Base-by-base conservation (phyloP, 2,888 invertebrate genomes). In the Ochropleura plecta region DNA sequence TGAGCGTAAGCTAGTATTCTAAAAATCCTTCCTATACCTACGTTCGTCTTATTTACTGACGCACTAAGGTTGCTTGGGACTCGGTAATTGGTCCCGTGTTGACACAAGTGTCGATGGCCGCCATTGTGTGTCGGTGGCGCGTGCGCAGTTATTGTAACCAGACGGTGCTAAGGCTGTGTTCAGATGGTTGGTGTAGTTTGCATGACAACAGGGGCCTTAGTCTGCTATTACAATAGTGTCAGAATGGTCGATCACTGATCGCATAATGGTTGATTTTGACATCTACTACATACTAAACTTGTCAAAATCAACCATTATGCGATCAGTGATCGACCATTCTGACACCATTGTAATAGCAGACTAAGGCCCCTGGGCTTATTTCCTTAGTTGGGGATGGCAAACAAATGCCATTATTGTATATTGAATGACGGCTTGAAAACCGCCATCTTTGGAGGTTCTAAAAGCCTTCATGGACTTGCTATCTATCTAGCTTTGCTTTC, bases 71-170 rank as follows among this genome's bases (percentile, higher is more conserved):
- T 70, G 83, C 71, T 76, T 71, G 69, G 82, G 42, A 62, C 67
- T 70, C 4, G 44, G 57, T 82, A 80, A 76, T 85, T 86, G 71
- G 71, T 73, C 18, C 59, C 40, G 49, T 78, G 70, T 88, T 88
- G 82, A 71, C 68, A 78, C 88, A 88, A 81, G 79, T 88, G 89
- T 70, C 63, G 65, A 65, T 81, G 66, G 77, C 68, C 71, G 73
- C 65, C 66, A 79, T 81, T 84, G 83, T 85, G 55, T 69, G 30
- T 14, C 30, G 44, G 8, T 71, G 84, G 83, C 88, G 85, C 89
- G 89, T 88, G 88, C 89, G 89, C 88, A 83, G 51, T 70, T 63
- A 53, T 74, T 66, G 73, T 71, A 77, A 67, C 75, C 57, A 86
- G 78, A 68, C 76, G 53, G 49, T 49, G 62, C 65, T 80, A 68